These are phyloP conservation scores for Pimephales promelas DNA, from an alignment of 2,113 vertebrate genomes.

Conservation along the genomic window DNA sequence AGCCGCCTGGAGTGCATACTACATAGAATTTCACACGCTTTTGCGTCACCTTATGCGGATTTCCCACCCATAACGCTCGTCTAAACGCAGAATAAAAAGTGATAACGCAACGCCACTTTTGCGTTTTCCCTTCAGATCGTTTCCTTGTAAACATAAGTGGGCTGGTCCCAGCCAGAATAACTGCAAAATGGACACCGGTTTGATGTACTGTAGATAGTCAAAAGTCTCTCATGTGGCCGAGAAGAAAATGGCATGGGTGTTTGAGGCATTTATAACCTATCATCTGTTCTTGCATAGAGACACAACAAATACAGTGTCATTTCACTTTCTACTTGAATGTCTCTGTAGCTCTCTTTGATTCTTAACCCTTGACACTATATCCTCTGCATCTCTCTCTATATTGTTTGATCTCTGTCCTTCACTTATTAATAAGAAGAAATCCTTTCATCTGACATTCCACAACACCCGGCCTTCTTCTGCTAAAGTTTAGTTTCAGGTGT, in stretches of 20 bases:
- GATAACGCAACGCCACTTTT: too few relatives aligned
- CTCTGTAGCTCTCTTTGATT: constrained; percentile 10
- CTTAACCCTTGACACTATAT: constrained; percentile 26
- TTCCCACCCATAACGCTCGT: too few relatives aligned
- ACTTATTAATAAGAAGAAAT: constrained; percentile 9
- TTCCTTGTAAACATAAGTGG: too few relatives aligned
- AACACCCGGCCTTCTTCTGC: constrained; percentile 4
- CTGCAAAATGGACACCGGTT: background rate
- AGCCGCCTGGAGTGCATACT: too few relatives aligned
- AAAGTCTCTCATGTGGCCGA: background rate
- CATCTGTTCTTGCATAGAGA: background rate
- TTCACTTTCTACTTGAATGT: background rate
- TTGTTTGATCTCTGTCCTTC: constrained; percentile 43
- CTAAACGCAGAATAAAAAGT: too few relatives aligned
- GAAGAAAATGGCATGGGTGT: background rate
- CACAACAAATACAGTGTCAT: constrained; percentile 20
- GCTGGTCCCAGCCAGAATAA: background rate
- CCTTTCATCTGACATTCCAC: constrained; percentile 36
- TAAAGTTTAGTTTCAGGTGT: constrained; percentile 15
- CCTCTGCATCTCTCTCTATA: constrained; percentile 8
- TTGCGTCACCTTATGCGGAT: too few relatives aligned
- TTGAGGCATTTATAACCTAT: constrained; percentile 8
- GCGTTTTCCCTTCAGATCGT: too few relatives aligned
- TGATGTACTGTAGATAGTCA: background rate
- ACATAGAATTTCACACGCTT: too few relatives aligned